These are phyloP conservation scores for Gorsachius magnificus DNA, from an alignment of 2,797 vertebrate genomes.

Conservation along the genomic window DNA sequence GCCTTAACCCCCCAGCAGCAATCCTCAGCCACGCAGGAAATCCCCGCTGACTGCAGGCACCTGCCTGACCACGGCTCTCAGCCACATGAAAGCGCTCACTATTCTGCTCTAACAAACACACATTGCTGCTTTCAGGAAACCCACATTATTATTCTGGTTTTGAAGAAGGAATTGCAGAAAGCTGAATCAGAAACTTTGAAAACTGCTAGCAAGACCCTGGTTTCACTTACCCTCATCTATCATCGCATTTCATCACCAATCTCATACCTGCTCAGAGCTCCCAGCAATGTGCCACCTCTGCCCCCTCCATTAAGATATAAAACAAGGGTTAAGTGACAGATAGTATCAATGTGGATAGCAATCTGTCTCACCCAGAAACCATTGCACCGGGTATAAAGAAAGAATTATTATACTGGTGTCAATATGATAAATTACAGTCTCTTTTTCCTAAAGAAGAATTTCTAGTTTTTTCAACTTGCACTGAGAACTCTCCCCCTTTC, in stretches of 20 bases:
- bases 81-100: conserved; percentile 19
- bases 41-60: background rate
- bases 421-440: conserved; percentile 54
- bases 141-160: conserved; percentile 34
- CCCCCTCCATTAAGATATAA: conserved; percentile 46
- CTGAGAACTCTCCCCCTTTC: background rate
- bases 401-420: conserved; percentile 50
- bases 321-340: conserved; percentile 60
- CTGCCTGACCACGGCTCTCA: background rate
- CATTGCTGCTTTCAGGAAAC: conserved; percentile 24
- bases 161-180: conserved; percentile 45
- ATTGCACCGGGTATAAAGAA: conserved; percentile 1
- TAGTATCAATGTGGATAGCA: conserved; percentile 41
- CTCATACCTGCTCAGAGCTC: conserved; percentile 31
- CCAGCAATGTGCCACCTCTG: background rate
- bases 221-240: conserved; percentile 58
- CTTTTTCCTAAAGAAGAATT: background rate
- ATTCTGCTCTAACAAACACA: background rate
- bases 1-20: background rate
- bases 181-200: conserved; percentile 56
- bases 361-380: conserved; percentile 48
- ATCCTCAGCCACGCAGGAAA: background rate
- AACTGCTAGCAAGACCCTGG: conserved; percentile 20
- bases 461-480: background rate
- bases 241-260: conserved; percentile 45